These are phyloP conservation scores for Eurystomus glaucurus DNA, from an alignment of 2,797 vertebrate genomes.

Conservation along the genomic window DNA sequence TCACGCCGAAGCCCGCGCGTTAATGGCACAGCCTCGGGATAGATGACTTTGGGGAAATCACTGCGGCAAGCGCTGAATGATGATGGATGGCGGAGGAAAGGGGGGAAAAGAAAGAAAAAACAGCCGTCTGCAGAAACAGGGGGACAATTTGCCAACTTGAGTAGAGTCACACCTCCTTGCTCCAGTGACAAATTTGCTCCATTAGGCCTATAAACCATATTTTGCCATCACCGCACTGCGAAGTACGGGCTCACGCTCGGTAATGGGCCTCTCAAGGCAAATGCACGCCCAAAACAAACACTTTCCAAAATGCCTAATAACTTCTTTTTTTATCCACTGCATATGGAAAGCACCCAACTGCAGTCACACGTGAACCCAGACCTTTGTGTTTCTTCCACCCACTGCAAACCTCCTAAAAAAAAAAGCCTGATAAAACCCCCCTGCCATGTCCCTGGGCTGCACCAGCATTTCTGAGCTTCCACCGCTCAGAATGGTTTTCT, in stretches of 20 bases:
- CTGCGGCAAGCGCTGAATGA: neutral
- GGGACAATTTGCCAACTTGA: slow-evolving; percentile 59
- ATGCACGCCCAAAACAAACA: slow-evolving; percentile 23
- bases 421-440: neutral
- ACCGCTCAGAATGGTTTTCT: neutral
- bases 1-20: neutral
- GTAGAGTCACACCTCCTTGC: slow-evolving; percentile 74
- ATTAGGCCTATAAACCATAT: slow-evolving; percentile 60
- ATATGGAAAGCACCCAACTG: neutral
- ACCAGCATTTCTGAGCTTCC: neutral
- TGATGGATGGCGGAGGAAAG: slow-evolving; percentile 46
- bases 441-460: neutral
- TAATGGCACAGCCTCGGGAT: slow-evolving; percentile 62
- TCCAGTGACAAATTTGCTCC: slow-evolving; percentile 64
- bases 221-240: neutral
- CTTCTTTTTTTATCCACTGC: neutral
- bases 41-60: slow-evolving; percentile 76
- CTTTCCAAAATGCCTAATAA: neutral
- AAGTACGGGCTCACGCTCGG: rapidly evolving
- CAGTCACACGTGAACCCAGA: neutral
- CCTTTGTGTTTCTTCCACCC: neutral
- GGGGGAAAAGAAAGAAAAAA: neutral
- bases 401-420: neutral
- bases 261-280: slow-evolving; percentile 32
- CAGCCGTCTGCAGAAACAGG: slow-evolving; percentile 51